These are phyloP conservation scores for Dryobates pubescens DNA, from an alignment of 2,797 vertebrate species.

Conservation along the genomic window DNA sequence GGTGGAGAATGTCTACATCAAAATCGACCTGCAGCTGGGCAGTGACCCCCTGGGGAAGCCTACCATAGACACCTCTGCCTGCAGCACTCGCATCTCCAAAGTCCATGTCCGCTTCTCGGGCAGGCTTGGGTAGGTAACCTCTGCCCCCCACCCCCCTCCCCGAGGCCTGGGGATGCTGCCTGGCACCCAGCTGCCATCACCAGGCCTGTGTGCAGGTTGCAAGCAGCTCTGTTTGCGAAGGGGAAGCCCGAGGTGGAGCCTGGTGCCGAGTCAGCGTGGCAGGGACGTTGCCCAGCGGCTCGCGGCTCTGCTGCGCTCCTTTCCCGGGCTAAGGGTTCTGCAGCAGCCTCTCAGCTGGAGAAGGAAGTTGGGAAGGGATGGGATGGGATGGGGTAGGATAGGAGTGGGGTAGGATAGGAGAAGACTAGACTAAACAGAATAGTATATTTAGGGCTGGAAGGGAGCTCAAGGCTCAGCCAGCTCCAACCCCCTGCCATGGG, in stretches of 20 bases:
- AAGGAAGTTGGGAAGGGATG: too few relatives aligned
- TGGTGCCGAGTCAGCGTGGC: not conserved
- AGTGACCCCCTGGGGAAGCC: constrained; percentile 33
- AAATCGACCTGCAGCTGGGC: constrained; percentile 53
- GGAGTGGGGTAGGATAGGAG: too few relatives aligned
- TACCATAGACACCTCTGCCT: constrained; percentile 5
- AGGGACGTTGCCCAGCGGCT: not conserved
- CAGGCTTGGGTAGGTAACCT: constrained; percentile 51
- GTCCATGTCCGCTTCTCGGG: constrained; percentile 54
- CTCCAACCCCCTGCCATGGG: too few relatives aligned
- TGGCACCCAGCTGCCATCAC: fast-evolving
- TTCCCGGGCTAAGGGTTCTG: not conserved
- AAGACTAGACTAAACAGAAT: too few relatives aligned
- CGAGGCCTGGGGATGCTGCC: fast-evolving
- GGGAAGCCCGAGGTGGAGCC: not conserved
- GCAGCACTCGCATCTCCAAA: constrained; percentile 54
- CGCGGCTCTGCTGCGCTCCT: not conserved
- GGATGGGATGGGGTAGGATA: too few relatives aligned
- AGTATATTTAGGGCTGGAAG: too few relatives aligned
- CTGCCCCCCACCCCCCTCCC: too few relatives aligned
- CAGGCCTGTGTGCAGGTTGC: not conserved
- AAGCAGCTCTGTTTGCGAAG: not conserved
- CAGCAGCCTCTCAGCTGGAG: not conserved
- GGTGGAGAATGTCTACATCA: constrained; percentile 46
- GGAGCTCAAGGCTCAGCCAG: too few relatives aligned